Conservation (phyloP, 2,888 invertebrate species). For the Hydrotaea diabolus region DNA sequence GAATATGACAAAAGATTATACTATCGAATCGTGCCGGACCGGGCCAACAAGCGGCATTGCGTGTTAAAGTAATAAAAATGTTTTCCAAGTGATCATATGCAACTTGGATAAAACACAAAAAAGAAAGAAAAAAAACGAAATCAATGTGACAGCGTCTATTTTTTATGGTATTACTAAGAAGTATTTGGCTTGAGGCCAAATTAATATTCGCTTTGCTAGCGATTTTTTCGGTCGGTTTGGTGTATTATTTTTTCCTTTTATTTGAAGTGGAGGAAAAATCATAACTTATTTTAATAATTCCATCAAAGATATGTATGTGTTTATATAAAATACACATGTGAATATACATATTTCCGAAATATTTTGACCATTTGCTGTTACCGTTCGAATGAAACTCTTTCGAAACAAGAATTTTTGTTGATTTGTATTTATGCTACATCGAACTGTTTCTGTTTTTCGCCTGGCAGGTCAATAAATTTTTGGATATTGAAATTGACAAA, state of each 20-base stretch:
- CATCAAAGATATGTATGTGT: slow-evolving; percentile 24
- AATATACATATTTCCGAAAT: slow-evolving; percentile 1
- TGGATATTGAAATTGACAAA: not conserved
- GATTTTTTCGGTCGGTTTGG: no score
- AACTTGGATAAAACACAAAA: not conserved
- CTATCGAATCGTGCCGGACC: not conserved
- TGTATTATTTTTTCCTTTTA: not conserved
- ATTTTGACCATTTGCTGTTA: not conserved
- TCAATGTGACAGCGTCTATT: slow-evolving; percentile 10
- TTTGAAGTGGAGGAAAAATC: slow-evolving; percentile 16
- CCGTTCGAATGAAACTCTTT: not conserved
- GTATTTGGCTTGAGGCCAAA: slow-evolving; percentile 53
- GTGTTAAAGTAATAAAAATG: slow-evolving; percentile 34
- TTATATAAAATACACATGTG: no score
- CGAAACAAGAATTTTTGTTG: not conserved
- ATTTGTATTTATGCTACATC: no score
- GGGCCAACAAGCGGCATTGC: not conserved
- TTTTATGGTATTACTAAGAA: slow-evolving; percentile 35
- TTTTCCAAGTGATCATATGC: slow-evolving; percentile 1
- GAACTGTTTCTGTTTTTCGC: not conserved
- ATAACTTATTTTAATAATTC: slow-evolving; percentile 49
- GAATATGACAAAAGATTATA: not conserved
- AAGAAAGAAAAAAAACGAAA: no score
- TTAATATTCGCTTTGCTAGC: not conserved
- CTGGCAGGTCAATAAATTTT: not conserved